Evolutionary conservation across 2,113 vertebrate species (phyloP).

Genomic region (Petromus typicus): DNA sequence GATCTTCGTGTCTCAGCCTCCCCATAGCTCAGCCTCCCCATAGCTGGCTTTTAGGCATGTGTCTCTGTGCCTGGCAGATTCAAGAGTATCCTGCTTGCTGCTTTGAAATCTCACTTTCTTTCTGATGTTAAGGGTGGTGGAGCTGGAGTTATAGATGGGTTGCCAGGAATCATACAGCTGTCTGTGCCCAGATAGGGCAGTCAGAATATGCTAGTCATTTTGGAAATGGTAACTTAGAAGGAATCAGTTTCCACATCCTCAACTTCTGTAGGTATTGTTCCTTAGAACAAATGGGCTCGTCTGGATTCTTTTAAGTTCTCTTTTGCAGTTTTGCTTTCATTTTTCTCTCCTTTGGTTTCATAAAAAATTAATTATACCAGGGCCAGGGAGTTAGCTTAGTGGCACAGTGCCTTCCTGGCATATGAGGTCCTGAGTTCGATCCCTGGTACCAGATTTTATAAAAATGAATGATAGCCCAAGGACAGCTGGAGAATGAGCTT

Average conservation of each 20-base stretch:
- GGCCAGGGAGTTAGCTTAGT: no score
- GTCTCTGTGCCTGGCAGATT: not conserved
- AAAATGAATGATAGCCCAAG: not conserved
- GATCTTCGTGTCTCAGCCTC: not conserved
- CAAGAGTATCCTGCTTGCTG: not conserved
- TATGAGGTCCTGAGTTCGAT: no score
- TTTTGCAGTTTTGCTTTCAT: not conserved
- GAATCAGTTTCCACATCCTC: not conserved
- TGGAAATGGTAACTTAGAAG: not conserved
- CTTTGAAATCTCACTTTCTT: not conserved
- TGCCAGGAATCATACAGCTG: not conserved
- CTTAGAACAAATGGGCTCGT: not conserved
- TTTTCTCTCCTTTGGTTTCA: slow-evolving; percentile 9
- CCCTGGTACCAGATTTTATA: not conserved
- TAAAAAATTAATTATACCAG: not conserved
- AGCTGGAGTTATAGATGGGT: not conserved
- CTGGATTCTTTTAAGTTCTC: not conserved
- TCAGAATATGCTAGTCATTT: not conserved
- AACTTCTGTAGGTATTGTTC: not conserved
- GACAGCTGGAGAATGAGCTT: not conserved
- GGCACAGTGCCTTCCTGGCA: no score
- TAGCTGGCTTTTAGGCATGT: not conserved
- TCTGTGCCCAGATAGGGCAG: not conserved
- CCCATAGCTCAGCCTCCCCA: not conserved
- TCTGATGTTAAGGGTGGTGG: not conserved